Evolutionary conservation across 2,888 invertebrate genomes (phyloP), one percentile per base, ranked within the genome.

Genomic region (Oxystoma pomonae): DNA sequence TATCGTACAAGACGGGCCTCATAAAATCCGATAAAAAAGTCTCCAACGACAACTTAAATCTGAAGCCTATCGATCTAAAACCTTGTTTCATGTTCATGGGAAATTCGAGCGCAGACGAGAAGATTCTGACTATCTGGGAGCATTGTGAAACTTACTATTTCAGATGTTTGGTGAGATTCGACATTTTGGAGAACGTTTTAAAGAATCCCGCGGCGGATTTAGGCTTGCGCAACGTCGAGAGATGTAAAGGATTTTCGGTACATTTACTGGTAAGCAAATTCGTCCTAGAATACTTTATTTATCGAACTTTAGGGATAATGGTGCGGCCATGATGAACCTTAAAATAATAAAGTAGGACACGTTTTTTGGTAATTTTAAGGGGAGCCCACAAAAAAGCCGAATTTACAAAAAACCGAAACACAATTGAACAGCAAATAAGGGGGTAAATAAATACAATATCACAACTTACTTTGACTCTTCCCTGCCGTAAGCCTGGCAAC

Each of bases 161-260:
- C 70, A 86, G 86, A 74, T 89, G 90, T 60, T 81, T 91, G 35
- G 86, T 90, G 16, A 83, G 91, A 56, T 83, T 89, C 65, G 84
- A 90, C 58, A 82, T 86, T 16, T 81, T 94, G 19, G 82, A 86
- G 2, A 78, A 81, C 0, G 84, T 87, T 0, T 75, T 92, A 3
- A 81, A 85, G 52, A 85, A 87, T 0, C 91, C 92, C 0, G 87
- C 90, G 20, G 84, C 88, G 70, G 96, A 96, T 72, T 80, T 97
- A 57, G 93, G 94, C 0, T 81, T 87, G 1, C 88, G 87, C 58
- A 92, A 92, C 72, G 86, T 92, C 58, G 94, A 96, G 71, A 84
- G 95, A 59, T 91, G 94, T 73, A 89, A 88, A 77, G 98, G 98
- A 57, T 95, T 90, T 76, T 85, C 92, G 0, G 86, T 88, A 17